Evolutionary conservation across 2,888 invertebrate species (phyloP).

Genomic region (Choristoneura rosaceana): DNA sequence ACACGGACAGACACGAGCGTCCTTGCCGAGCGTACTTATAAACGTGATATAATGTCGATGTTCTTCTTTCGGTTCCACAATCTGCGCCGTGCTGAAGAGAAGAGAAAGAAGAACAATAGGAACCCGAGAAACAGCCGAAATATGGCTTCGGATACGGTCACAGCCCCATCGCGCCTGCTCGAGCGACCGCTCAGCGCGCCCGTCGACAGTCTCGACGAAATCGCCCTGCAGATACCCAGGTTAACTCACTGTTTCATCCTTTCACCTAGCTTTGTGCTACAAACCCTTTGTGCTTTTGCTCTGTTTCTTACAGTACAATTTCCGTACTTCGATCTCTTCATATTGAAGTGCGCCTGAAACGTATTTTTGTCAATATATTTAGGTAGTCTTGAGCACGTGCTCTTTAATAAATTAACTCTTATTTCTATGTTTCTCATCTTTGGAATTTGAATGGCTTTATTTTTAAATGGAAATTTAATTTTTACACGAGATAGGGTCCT

Average conservation of each 20-base stretch:
- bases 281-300: slow-evolving; percentile 26
- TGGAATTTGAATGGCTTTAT: not conserved
- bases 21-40: slow-evolving; percentile 38
- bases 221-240: slow-evolving; percentile 97
- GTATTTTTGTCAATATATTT: not conserved
- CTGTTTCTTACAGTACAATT: slow-evolving; percentile 5
- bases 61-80: slow-evolving; percentile 98
- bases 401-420: not conserved
- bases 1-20: slow-evolving; percentile 41
- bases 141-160: slow-evolving; percentile 85
- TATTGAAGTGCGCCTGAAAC: not conserved
- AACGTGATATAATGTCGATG: slow-evolving; percentile 92
- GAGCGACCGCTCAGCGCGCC: slow-evolving; percentile 94
- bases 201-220: slow-evolving; percentile 95
- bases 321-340: not conserved
- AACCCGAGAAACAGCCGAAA: slow-evolving; percentile 59
- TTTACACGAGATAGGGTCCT: not conserved
- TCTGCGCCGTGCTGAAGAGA: slow-evolving; percentile 93
- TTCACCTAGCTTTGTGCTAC: slow-evolving; percentile 53
- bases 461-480: not conserved
- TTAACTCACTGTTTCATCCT: slow-evolving; percentile 66
- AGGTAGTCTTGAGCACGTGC: not conserved
- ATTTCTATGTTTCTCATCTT: not conserved
- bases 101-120: slow-evolving; percentile 62
- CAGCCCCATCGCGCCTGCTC: slow-evolving; percentile 92